Conservation (phyloP, 1,140 invertebrate species). For the Eriocheir sinensis region DNA sequence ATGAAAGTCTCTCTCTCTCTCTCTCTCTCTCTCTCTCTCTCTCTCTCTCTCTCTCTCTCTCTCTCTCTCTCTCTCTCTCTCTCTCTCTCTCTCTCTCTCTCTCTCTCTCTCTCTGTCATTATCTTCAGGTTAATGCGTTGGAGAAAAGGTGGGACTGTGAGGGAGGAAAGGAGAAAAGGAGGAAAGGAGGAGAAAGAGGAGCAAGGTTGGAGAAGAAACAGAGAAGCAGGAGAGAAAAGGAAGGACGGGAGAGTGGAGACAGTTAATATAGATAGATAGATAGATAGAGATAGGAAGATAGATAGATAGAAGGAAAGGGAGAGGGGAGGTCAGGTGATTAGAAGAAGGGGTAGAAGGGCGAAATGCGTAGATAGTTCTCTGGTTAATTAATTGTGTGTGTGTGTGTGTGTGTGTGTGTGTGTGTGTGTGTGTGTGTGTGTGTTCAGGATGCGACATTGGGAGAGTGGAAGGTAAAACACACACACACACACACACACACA, state of each 20-base stretch:
- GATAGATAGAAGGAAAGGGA: too few species aligned
- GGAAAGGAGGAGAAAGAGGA: neutral
- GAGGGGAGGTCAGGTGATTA: too few species aligned
- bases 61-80: conserved; percentile 4
- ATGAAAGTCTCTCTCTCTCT: neutral
- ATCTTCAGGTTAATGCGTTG: neutral
- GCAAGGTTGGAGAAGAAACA: neutral
- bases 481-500: too few species aligned
- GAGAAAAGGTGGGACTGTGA: too few species aligned
- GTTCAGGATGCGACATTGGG: too few species aligned
- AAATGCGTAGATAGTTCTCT: too few species aligned
- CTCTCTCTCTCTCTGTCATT: neutral
- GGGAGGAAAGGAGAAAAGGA: neutral
- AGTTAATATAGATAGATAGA: too few species aligned
- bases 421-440: conserved; percentile 8
- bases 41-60: neutral
- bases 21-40: conserved; percentile 22
- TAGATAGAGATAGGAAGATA: too few species aligned
- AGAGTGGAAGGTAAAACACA: neutral
- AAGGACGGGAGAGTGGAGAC: neutral
- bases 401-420: neutral
- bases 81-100: conserved; percentile 14
- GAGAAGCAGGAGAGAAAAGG: neutral
- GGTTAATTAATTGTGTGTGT: too few species aligned
- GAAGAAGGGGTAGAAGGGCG: too few species aligned